Percentiles rank a stretch among this genome's conserved stretches.
Evolutionary conservation across 2,113 vertebrate genomes (phyloP).

Genomic region (Myodes glareolus): DNA sequence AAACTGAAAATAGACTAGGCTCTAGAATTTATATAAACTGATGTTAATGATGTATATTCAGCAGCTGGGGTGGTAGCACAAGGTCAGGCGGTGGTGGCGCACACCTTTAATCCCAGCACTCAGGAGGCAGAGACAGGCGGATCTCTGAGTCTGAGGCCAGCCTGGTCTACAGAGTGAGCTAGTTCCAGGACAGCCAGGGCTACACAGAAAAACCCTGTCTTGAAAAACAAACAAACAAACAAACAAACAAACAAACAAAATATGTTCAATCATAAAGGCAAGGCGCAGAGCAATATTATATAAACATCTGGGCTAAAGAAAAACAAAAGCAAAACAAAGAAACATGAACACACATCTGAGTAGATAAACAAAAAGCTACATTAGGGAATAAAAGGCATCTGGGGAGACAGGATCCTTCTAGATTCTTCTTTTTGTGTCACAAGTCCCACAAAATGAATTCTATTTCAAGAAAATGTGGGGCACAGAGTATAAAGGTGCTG

Average conservation of each 20-base stretch:
- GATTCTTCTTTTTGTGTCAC: not conserved
- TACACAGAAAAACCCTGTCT: not conserved
- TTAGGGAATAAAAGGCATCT: not conserved
- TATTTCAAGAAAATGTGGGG: not conserved
- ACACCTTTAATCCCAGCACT: not conserved
- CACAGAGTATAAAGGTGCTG: not conserved
- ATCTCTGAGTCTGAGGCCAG: not conserved
- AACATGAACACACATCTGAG: not conserved
- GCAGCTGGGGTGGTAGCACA: not conserved
- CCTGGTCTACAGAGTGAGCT: not conserved
- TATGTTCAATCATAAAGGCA: not conserved
- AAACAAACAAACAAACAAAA: not conserved
- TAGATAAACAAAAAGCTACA: not conserved
- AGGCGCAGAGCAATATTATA: not conserved
- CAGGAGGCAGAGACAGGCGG: not conserved
- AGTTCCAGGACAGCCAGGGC: not conserved
- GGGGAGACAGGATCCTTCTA: not conserved
- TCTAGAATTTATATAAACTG: slow-evolving; percentile 9
- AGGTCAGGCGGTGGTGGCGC: too few species aligned
- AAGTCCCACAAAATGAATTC: not conserved
- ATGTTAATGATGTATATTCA: not conserved
- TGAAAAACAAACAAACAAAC: not conserved
- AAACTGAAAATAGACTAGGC: not conserved
- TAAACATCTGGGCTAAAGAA: slow-evolving; percentile 25
- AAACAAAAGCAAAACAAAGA: not conserved